A percentile compares a stretch with the other conserved stretches of the same genome.
Evolutionary conservation across 2,888 invertebrate genomes (phyloP).

Genomic region (Polydrusus cervinus): DNA sequence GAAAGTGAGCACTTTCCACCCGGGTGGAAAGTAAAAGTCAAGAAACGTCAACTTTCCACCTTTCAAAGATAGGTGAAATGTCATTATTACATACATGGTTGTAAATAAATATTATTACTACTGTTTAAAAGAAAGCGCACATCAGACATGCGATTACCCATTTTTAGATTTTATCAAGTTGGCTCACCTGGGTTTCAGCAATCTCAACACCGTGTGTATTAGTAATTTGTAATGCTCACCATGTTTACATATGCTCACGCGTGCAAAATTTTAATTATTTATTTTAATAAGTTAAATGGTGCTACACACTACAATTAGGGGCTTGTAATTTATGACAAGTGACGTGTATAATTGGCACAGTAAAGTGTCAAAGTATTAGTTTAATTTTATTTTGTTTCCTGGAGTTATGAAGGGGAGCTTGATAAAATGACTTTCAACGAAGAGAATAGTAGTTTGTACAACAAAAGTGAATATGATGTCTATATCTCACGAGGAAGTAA

Average conservation of each 20-base stretch:
- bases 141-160: background rate
- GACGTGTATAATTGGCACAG: background rate
- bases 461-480: too few species aligned
- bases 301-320: background rate
- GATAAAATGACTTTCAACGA: too few species aligned
- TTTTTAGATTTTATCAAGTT: slow-evolving; percentile 13
- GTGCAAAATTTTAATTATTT: slow-evolving; percentile 15
- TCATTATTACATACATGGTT: too few species aligned
- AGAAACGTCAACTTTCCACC: too few species aligned
- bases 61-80: too few species aligned
- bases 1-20: too few species aligned
- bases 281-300: slow-evolving; percentile 10
- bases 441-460: too few species aligned
- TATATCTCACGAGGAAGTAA: too few species aligned
- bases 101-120: too few species aligned
- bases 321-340: slow-evolving; percentile 5
- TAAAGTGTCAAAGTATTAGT: background rate
- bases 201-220: background rate
- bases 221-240: slow-evolving; percentile 9
- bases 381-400: background rate
- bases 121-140: background rate
- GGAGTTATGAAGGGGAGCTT: background rate
- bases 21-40: too few species aligned
- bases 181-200: slow-evolving; percentile 3
- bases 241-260: slow-evolving; percentile 6